Conservation (phyloP, 2,888 invertebrate species). For the Chaitophorus viminalis region DNA sequence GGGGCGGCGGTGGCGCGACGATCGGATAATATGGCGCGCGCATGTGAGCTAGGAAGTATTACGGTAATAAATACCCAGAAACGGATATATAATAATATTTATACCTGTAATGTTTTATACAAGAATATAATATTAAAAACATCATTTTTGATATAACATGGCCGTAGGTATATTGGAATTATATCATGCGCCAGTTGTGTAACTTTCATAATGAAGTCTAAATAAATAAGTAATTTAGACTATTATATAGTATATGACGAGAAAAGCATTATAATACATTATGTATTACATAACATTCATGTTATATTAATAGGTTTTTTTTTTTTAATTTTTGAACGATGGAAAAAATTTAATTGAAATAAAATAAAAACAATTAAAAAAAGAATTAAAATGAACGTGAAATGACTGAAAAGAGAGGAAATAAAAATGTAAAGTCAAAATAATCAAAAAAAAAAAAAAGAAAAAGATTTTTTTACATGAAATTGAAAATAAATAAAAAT, state of each 20-base stretch:
- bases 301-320: not conserved
- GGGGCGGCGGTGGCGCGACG: no score
- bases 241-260: conserved; percentile 11
- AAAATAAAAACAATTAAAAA: not conserved
- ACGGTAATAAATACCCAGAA: not conserved
- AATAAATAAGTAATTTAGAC: not conserved
- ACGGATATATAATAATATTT: not conserved
- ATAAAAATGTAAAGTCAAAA: not conserved
- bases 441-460: not conserved
- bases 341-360: conserved; percentile 12
- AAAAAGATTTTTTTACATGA: not conserved
- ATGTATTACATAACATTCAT: not conserved
- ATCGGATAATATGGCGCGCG: not conserved
- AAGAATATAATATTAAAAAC: conserved; percentile 30
- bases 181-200: not conserved
- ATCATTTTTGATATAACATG: conserved; percentile 16
- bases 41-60: not conserved
- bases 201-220: not conserved
- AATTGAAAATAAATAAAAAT: not conserved
- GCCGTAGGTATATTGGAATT: no score
- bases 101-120: conserved; percentile 3
- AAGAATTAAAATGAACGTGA: not conserved
- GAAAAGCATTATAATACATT: conserved; percentile 7
- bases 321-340: not conserved
- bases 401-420: not conserved